Evolutionary conservation across 2,113 vertebrate genomes (phyloP).

Genomic region (Corythoichthys intestinalis): DNA sequence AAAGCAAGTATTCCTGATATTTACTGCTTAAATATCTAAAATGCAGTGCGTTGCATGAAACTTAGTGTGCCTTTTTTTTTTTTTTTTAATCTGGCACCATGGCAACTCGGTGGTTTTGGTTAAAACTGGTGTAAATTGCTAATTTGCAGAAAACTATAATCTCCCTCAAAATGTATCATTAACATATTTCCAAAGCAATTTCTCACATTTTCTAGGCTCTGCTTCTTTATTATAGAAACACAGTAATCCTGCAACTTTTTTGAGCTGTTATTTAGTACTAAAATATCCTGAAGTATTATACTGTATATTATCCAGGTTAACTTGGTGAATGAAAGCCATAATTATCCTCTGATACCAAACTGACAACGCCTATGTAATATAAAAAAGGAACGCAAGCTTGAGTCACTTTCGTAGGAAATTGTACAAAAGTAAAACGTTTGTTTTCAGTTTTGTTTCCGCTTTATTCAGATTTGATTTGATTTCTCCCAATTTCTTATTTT

Average conservation of each 20-base stretch:
- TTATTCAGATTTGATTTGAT: no score
- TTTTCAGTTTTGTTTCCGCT: no score
- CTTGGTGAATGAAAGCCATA: neutral
- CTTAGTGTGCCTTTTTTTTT: no score
- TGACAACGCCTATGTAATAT: neutral
- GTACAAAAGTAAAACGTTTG: no score
- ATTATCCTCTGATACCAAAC: neutral
- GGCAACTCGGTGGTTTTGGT: neutral
- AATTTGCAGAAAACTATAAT: slow-evolving; percentile 10
- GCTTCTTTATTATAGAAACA: no score
- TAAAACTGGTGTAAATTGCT: neutral
- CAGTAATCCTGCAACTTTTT: no score
- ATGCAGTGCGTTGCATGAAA: neutral
- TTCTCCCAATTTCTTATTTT: no score
- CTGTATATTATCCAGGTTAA: neutral
- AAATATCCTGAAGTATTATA: neutral
- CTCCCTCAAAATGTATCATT: slow-evolving; percentile 2
- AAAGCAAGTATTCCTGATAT: neutral
- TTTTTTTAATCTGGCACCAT: neutral
- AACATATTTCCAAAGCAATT: neutral
- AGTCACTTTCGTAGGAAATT: no score
- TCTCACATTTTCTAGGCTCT: neutral
- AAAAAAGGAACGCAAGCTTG: no score
- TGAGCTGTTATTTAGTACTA: neutral
- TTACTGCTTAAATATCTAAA: neutral